Conservation (phyloP, 2,113 vertebrate species). For the Acrocephalus arundinaceus region DNA sequence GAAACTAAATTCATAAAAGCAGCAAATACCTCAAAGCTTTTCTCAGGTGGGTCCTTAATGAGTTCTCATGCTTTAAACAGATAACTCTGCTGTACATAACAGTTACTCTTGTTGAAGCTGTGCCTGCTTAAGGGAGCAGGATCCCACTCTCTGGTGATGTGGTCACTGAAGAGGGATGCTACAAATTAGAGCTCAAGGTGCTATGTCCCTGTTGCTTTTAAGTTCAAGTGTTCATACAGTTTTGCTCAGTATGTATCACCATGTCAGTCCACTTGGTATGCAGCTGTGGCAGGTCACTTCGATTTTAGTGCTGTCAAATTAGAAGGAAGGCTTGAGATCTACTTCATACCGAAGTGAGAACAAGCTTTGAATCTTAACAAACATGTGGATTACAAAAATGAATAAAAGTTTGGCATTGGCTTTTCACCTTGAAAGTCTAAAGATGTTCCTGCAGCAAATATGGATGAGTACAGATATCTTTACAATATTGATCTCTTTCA, state of each 20-base stretch:
- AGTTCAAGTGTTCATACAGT: background rate
- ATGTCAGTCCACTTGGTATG: background rate
- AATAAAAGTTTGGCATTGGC: background rate
- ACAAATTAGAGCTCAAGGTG: background rate
- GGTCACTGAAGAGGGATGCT: background rate
- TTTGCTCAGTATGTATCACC: background rate
- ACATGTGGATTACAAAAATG: background rate
- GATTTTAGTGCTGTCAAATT: background rate
- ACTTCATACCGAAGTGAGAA: background rate
- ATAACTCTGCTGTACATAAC: fast-evolving
- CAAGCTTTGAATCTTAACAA: background rate
- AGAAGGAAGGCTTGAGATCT: background rate
- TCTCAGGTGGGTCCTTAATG: background rate
- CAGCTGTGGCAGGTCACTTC: background rate
- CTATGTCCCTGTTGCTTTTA: background rate
- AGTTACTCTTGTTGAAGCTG: background rate
- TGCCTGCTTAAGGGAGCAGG: background rate
- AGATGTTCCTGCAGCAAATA: background rate
- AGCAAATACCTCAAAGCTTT: background rate
- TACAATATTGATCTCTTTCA: background rate
- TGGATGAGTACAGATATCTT: background rate
- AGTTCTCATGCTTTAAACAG: background rate
- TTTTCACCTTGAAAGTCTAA: background rate
- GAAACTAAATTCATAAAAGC: background rate
- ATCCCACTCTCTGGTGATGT: background rate